Percentiles rank a stretch among this genome's conserved stretches.
These are phyloP conservation scores for Dendrocincla tyrannina DNA, from an alignment of 2,797 vertebrate genomes.

Conservation along the genomic window DNA sequence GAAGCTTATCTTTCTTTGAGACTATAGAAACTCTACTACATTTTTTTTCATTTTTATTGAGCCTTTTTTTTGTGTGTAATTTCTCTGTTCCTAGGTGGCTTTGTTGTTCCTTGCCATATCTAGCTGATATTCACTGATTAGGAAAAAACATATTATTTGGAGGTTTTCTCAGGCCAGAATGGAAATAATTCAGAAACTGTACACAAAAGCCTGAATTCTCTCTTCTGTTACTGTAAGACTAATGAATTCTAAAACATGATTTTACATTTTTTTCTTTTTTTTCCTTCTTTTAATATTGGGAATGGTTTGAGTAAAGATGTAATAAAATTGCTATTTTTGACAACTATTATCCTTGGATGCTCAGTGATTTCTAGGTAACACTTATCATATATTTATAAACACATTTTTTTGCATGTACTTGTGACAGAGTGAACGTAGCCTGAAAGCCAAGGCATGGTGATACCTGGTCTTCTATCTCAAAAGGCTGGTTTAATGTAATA, in stretches of 20 bases:
- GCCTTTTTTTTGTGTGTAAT: background rate
- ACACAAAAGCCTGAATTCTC: background rate
- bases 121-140: background rate
- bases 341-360: background rate
- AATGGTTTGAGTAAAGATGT: background rate
- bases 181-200: background rate
- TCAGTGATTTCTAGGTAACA: background rate
- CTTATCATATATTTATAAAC: background rate
- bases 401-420: background rate
- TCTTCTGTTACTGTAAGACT: background rate
- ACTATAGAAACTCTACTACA: background rate
- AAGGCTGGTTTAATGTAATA: background rate
- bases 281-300: background rate
- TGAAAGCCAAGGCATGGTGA: background rate
- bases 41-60: background rate
- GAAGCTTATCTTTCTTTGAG: conserved; percentile 24
- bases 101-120: background rate
- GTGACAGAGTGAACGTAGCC: background rate
- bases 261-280: background rate
- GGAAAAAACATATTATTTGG: background rate
- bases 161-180: background rate
- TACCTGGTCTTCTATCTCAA: background rate
- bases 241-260: background rate
- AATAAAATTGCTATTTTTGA: background rate
- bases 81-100: background rate